Percentiles rank a stretch among this genome's conserved stretches.
Conservation (phyloP, 1,140 invertebrate genomes). For the Aricia agestis region DNA sequence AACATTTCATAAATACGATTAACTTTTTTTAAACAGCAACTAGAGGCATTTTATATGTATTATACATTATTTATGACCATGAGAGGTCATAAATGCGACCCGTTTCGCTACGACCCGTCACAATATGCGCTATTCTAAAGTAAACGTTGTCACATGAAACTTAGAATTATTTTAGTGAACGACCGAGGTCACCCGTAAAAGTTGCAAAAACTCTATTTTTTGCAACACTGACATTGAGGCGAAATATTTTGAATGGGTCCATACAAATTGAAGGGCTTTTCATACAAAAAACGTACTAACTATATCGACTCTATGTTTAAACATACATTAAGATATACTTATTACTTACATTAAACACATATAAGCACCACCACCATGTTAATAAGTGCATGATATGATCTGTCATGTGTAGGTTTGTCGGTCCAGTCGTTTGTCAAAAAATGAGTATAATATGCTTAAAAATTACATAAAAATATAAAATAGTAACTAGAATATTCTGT, state of each 20-base stretch:
- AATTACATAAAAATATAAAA: conserved; percentile 12
- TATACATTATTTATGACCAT: too few relatives aligned
- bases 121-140: neutral
- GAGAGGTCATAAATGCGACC: too few relatives aligned
- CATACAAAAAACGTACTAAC: neutral
- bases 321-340: conserved; percentile 26
- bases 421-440: conserved; percentile 35
- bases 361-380: conserved; percentile 63
- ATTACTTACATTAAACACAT: conserved; percentile 43
- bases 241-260: conserved; percentile 32
- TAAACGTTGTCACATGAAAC: conserved; percentile 2
- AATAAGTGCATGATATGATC: conserved; percentile 48
- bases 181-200: conserved; percentile 46
- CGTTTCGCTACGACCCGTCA: too few relatives aligned
- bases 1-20: too few relatives aligned
- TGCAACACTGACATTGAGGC: conserved; percentile 48
- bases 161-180: conserved; percentile 36
- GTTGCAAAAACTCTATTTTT: conserved; percentile 52
- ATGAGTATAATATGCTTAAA: conserved; percentile 20
- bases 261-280: conserved; percentile 31
- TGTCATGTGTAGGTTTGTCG: conserved; percentile 67
- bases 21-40: neutral
- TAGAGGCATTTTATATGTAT: too few relatives aligned
- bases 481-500: neutral
- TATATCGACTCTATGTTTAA: conserved; percentile 32